A percentile compares a stretch with the other conserved stretches of the same genome.
Evolutionary conservation across 2,113 vertebrate species (phyloP).

Genomic region (Halcyon malimbica): DNA sequence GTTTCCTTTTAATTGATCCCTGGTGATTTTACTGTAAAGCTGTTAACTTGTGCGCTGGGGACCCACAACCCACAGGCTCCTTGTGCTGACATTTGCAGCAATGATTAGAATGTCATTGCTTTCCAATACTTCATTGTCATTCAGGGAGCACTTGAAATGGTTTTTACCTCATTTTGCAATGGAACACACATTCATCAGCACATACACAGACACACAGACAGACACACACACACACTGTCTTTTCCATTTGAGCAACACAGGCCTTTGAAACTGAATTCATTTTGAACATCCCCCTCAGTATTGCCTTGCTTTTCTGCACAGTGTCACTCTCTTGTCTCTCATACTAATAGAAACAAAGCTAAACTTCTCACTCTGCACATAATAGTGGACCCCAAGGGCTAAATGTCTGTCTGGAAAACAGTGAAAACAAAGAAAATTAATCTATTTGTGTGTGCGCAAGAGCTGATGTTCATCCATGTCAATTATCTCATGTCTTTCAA

Average conservation of each 20-base stretch:
- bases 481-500: conserved; percentile 60
- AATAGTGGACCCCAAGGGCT: conserved; percentile 63
- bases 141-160: conserved; percentile 56
- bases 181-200: conserved; percentile 34
- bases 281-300: conserved; percentile 52
- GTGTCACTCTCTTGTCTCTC: conserved; percentile 60
- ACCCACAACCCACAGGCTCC: conserved; percentile 69
- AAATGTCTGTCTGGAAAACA: conserved; percentile 68
- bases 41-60: conserved; percentile 70
- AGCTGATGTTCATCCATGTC: conserved; percentile 27
- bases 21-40: conserved; percentile 76
- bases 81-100: conserved; percentile 79
- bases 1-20: conserved; percentile 80
- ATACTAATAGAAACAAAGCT: conserved; percentile 68
- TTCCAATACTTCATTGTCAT: conserved; percentile 78
- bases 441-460: conserved; percentile 6
- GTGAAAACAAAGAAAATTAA: conserved; percentile 67
- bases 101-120: conserved; percentile 81
- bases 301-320: conserved; percentile 39
- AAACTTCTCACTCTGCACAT: conserved; percentile 54
- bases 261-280: conserved; percentile 68
- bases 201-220: not conserved
- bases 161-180: conserved; percentile 53
- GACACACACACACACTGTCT: not conserved
- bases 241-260: conserved; percentile 31